A percentile compares a stretch with the other conserved stretches of the same genome.
These are phyloP conservation scores for Trachurus trachurus DNA, from an alignment of 2,797 vertebrate species.

Conservation along the genomic window DNA sequence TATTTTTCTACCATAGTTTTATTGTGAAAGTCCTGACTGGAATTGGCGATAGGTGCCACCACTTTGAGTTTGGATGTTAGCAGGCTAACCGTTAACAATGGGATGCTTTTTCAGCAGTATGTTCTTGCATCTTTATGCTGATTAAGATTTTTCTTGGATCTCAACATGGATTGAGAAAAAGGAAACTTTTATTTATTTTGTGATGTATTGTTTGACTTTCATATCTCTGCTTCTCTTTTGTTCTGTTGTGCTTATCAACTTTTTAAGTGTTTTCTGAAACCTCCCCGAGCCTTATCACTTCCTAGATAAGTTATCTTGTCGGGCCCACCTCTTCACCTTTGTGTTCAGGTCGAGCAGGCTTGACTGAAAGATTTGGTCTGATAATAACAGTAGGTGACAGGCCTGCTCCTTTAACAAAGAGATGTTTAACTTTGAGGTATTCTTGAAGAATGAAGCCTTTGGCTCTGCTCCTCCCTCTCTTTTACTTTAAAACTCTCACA, in stretches of 20 bases:
- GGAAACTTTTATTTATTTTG: background rate
- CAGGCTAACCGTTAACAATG: too few relatives aligned
- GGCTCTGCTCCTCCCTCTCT: background rate
- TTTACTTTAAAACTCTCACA: background rate
- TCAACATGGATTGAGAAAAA: background rate
- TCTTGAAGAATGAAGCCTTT: slow-evolving; percentile 19
- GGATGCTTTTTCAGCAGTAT: too few relatives aligned
- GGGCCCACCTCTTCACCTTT: background rate
- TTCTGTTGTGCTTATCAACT: slow-evolving; percentile 9
- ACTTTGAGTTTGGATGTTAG: too few relatives aligned
- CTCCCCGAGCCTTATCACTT: background rate
- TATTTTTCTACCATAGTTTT: too few relatives aligned
- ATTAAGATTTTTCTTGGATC: background rate
- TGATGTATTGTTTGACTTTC: background rate
- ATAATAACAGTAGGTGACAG: slow-evolving; percentile 8
- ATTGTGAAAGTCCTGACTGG: too few relatives aligned
- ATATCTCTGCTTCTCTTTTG: background rate
- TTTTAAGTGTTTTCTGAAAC: background rate
- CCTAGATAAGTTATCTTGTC: slow-evolving; percentile 20
- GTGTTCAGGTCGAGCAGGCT: slow-evolving; percentile 28
- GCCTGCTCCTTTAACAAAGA: slow-evolving; percentile 15
- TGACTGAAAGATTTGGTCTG: slow-evolving; percentile 4
- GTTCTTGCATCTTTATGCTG: background rate
- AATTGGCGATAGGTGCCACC: too few relatives aligned
- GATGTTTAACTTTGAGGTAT: slow-evolving; percentile 21